Conservation (phyloP, 2,113 vertebrate genomes). For the Perognathus longimembris region DNA sequence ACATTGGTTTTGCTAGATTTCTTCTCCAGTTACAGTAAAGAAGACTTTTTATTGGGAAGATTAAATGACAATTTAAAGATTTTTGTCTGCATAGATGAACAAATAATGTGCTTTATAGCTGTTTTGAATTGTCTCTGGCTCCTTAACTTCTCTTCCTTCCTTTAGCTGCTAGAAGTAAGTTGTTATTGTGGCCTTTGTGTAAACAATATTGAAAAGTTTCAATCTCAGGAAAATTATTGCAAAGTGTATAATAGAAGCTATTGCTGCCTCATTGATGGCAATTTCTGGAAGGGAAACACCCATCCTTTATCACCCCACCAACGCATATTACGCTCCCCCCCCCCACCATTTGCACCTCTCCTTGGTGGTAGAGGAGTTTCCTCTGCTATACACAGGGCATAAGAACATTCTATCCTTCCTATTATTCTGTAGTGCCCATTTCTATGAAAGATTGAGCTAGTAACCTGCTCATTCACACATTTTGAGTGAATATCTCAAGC, state of each 20-base stretch:
- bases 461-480: neutral
- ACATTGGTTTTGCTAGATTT: neutral
- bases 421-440: neutral
- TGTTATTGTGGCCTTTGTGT: neutral
- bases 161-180: neutral
- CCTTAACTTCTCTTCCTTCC: neutral
- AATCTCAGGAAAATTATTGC: constrained; percentile 8
- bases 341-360: neutral
- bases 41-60: constrained; percentile 26
- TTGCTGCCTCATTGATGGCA: neutral
- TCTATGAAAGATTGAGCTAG: neutral
- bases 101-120: constrained; percentile 13
- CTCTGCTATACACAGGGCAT: neutral
- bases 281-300: neutral
- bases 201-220: neutral
- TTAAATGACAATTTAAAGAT: neutral
- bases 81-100: constrained; percentile 20
- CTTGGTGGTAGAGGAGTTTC: neutral
- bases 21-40: neutral
- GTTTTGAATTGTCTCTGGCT: constrained; percentile 21
- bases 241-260: neutral
- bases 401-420: neutral
- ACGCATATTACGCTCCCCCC: neutral
- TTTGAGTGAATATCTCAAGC: neutral
- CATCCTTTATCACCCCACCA: neutral